phyloP scores from a whole-genome alignment of 2,113 vertebrate genomes.

The Cheirogaleus medius region DNA sequence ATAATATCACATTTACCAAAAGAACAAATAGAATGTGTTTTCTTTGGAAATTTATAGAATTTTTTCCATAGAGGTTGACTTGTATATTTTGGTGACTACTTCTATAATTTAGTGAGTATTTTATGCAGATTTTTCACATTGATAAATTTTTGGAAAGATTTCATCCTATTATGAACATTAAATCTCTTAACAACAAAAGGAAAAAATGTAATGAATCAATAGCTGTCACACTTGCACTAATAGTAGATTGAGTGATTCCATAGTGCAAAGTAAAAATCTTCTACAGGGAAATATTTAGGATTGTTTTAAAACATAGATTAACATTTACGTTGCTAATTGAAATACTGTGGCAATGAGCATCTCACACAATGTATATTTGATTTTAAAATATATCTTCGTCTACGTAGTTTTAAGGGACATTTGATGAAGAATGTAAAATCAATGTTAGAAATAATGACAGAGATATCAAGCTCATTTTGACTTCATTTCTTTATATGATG shows the following conservation, averaged over 20 bases:
- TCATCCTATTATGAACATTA: not conserved
- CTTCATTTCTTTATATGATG: not conserved
- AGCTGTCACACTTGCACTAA: not conserved
- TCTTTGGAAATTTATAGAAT: not conserved
- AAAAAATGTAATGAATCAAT: not conserved
- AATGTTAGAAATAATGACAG: not conserved
- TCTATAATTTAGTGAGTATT: not conserved
- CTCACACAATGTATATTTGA: not conserved
- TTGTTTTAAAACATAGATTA: not conserved
- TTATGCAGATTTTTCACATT: not conserved
- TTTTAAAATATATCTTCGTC: not conserved
- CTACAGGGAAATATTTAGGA: not conserved
- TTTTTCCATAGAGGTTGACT: not conserved
- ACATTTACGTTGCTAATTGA: not conserved
- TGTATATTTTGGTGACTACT: not conserved
- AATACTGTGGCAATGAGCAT: not conserved
- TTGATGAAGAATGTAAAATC: not conserved
- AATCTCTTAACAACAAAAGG: not conserved
- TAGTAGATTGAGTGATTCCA: not conserved
- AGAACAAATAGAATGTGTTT: not conserved
- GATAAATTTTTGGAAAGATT: not conserved
- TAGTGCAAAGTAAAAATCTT: not conserved
- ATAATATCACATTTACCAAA: not conserved
- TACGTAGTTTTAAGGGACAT: not conserved
- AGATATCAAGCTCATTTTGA: not conserved